Conservation (phyloP, 1,140 invertebrate species). For the Theocolax elegans region DNA sequence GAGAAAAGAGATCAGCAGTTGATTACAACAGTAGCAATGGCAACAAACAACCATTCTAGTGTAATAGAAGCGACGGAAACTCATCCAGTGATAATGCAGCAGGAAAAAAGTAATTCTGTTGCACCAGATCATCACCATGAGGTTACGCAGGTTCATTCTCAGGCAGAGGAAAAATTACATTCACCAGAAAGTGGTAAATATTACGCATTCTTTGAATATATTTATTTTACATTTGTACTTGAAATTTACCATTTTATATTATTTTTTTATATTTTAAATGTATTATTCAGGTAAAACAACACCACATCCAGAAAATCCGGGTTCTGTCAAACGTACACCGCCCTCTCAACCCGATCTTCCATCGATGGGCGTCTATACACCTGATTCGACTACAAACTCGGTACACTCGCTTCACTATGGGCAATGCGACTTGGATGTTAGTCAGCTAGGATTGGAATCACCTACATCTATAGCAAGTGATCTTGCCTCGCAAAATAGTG, state of each 20-base stretch:
- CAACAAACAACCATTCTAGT: conserved; percentile 11
- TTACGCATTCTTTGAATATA: not conserved
- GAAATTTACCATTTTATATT: not conserved
- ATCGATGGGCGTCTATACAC: conserved; percentile 85
- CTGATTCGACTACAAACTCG: conserved; percentile 86
- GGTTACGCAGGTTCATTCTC: conserved; percentile 52
- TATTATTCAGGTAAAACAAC: conserved; percentile 68
- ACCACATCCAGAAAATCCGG: conserved; percentile 68
- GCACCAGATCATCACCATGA: conserved; percentile 53
- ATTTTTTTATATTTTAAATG: no score
- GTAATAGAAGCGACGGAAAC: conserved; percentile 23
- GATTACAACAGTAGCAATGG: not conserved
- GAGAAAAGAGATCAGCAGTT: conserved; percentile 45
- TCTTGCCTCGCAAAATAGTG: conserved; percentile 80
- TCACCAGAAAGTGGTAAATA: conserved; percentile 64
- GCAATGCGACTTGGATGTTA: conserved; percentile 84
- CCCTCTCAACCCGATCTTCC: conserved; percentile 74
- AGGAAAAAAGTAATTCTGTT: conserved; percentile 53
- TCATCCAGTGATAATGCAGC: conserved; percentile 45
- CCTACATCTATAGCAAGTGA: conserved; percentile 88
- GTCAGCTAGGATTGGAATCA: conserved; percentile 85
- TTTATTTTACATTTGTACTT: not conserved
- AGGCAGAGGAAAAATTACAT: conserved; percentile 61
- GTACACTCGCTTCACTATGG: conserved; percentile 84
- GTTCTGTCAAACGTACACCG: conserved; percentile 69